Conservation (phyloP, 2,888 invertebrate genomes). For the Bombylius major region DNA sequence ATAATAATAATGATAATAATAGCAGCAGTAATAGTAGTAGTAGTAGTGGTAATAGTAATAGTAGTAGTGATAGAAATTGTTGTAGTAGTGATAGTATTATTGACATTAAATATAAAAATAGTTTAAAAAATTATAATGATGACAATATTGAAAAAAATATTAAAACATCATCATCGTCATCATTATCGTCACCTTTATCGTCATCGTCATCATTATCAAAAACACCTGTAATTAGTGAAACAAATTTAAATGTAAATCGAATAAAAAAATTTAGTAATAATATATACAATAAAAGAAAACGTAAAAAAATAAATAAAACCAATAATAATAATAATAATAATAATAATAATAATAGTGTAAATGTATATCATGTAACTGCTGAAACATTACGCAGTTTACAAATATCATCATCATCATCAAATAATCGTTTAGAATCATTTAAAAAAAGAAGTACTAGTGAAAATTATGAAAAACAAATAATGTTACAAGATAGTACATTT, state of each 20-base stretch:
- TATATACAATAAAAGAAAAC: slow-evolving; percentile 5
- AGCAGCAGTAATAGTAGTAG: slow-evolving; percentile 3
- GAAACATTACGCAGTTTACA: slow-evolving; percentile 3
- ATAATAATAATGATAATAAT: slow-evolving; percentile 6
- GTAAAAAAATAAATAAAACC: slow-evolving; percentile 2
- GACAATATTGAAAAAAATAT: background rate
- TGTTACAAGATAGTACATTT: background rate
- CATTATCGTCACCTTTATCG: background rate
- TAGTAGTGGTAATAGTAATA: slow-evolving; percentile 5
- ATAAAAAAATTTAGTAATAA: slow-evolving; percentile 1
- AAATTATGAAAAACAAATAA: background rate
- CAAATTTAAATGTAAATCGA: slow-evolving; percentile 6
- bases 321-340: slow-evolving; percentile 3
- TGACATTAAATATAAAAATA: background rate
- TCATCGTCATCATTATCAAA: background rate
- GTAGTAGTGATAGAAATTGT: slow-evolving; percentile 3
- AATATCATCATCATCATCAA: background rate
- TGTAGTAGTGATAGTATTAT: background rate
- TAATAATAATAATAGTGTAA: slow-evolving; percentile 4
- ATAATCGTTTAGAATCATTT: background rate
- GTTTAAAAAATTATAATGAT: background rate
- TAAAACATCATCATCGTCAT: slow-evolving; percentile 6
- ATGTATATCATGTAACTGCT: slow-evolving; percentile 1
- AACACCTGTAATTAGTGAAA: background rate
- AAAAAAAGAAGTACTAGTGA: background rate